Conservation (phyloP, 2,797 vertebrate genomes). For the Adelosebastes latens region DNA sequence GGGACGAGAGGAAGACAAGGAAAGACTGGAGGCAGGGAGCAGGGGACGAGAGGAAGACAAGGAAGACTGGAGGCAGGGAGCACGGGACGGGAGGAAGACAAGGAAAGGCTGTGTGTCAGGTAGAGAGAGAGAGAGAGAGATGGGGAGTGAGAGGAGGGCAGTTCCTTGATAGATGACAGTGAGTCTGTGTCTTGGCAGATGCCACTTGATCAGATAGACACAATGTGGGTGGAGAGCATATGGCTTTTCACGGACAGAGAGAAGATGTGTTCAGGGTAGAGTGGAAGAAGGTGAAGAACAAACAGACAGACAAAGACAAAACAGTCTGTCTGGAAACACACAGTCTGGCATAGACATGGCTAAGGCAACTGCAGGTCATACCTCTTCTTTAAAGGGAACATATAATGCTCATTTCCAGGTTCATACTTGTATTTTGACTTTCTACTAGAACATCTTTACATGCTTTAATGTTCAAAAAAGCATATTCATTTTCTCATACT, state of each 20-base stretch:
- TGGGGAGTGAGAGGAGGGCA: constrained; percentile 25
- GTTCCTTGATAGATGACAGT: constrained; percentile 58
- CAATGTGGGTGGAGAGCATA: constrained; percentile 39
- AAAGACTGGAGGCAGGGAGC: not conserved
- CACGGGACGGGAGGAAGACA: not conserved
- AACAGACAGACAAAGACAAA: not conserved
- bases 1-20: not conserved
- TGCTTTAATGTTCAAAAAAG: too few species aligned
- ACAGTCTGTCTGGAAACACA: not conserved
- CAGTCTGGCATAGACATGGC: not conserved
- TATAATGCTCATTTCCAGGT: too few species aligned
- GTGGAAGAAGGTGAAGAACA: constrained; percentile 8
- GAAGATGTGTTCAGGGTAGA: constrained; percentile 15
- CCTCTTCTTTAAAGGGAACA: not conserved
- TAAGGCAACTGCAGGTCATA: not conserved
- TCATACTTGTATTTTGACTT: too few species aligned
- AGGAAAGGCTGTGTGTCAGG: constrained; percentile 13
- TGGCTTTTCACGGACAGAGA: constrained; percentile 16
- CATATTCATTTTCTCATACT: too few species aligned
- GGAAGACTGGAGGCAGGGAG: not conserved
- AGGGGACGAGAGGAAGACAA: not conserved
- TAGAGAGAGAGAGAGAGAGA: constrained; percentile 3
- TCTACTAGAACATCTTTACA: too few species aligned
- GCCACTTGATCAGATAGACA: constrained; percentile 54
- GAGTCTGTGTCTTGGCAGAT: constrained; percentile 46